phyloP scores from a whole-genome alignment of 2,113 vertebrate species.

The Gobius niger region DNA sequence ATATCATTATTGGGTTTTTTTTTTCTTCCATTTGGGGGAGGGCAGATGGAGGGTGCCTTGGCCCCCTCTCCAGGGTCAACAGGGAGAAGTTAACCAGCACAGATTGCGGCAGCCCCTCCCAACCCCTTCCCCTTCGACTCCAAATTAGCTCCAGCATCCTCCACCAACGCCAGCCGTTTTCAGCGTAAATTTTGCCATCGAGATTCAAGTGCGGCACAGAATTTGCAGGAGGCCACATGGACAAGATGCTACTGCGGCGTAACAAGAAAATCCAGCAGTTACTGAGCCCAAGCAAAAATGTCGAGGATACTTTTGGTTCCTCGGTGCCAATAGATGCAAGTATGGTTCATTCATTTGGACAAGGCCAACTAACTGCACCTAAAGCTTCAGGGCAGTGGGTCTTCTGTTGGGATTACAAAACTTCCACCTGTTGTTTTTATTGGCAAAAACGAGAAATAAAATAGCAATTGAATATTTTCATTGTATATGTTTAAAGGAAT shows the following conservation, averaged over 20 bases:
- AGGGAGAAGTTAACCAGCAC: constrained; percentile 61
- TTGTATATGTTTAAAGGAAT: too few relatives aligned
- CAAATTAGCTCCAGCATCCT: constrained; percentile 30
- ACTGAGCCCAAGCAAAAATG: not conserved
- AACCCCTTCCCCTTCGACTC: constrained; percentile 20
- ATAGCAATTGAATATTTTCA: too few relatives aligned
- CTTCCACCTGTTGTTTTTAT: too few relatives aligned
- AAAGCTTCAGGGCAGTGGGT: too few relatives aligned
- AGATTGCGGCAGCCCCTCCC: constrained; percentile 48
- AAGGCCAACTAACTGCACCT: too few relatives aligned
- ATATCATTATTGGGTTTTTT: constrained; percentile 48
- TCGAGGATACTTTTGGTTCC: too few relatives aligned
- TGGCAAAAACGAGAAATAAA: too few relatives aligned
- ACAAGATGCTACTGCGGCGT: not conserved
- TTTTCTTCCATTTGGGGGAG: constrained; percentile 36
- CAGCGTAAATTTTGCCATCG: not conserved
- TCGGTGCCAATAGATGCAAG: too few relatives aligned
- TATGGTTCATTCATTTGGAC: too few relatives aligned
- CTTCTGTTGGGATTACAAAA: too few relatives aligned
- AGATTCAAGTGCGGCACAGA: constrained; percentile 3
- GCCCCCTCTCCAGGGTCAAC: constrained; percentile 59
- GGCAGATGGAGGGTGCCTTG: constrained; percentile 62
- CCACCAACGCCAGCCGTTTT: constrained; percentile 17
- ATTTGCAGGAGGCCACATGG: not conserved
- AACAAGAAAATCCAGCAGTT: not conserved